phyloP scores from a whole-genome alignment of 2,888 invertebrate genomes.

The Automeris io region DNA sequence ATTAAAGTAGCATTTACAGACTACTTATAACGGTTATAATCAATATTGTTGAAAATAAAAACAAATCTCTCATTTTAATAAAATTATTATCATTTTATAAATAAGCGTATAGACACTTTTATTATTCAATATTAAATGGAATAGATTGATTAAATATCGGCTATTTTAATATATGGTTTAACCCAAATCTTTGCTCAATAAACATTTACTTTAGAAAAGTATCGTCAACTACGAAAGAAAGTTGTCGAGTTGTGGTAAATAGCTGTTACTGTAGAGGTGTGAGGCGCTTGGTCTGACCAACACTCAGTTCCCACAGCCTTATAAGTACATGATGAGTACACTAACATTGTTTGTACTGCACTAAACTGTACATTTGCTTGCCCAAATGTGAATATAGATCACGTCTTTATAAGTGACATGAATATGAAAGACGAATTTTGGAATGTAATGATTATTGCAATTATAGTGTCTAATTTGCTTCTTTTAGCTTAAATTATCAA shows the following conservation, averaged over 20 bases:
- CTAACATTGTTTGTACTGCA: slow-evolving; percentile 3
- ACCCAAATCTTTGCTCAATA: not conserved
- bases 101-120: too few relatives aligned
- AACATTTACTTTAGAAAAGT: slow-evolving; percentile 1
- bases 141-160: too few relatives aligned
- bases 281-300: not conserved
- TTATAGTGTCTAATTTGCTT: too few relatives aligned
- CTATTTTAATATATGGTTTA: too few relatives aligned
- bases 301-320: slow-evolving; percentile 5
- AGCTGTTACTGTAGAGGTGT: slow-evolving; percentile 1
- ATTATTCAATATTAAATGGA: too few relatives aligned
- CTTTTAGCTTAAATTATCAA: too few relatives aligned
- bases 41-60: too few relatives aligned
- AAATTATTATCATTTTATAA: too few relatives aligned
- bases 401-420: not conserved
- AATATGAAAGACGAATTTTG: not conserved
- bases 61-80: too few relatives aligned
- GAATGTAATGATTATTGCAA: too few relatives aligned
- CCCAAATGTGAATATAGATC: slow-evolving; percentile 1
- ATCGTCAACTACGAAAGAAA: not conserved
- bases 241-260: not conserved
- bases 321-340: slow-evolving; percentile 7
- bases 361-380: slow-evolving; percentile 1
- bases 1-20: too few relatives aligned
- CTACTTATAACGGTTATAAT: too few relatives aligned